A percentile compares a stretch with the other conserved stretches of the same genome.
phyloP scores from a whole-genome alignment of 1,140 invertebrate genomes.

The Bombyx mandarina region DNA sequence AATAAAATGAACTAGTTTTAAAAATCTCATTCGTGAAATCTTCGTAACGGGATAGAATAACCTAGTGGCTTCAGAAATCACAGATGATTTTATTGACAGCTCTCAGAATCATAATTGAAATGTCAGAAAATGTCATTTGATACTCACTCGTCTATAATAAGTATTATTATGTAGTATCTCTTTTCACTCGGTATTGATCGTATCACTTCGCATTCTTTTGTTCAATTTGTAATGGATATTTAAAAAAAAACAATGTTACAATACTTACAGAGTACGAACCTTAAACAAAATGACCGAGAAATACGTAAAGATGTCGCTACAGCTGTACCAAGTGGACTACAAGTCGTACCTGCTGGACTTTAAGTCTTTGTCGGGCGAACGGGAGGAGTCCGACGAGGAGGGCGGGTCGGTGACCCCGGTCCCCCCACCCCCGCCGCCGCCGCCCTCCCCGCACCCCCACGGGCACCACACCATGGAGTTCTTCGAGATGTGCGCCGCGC shows the following conservation, averaged over 20 bases:
- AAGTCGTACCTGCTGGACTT: slow-evolving; percentile 98
- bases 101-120: no score
- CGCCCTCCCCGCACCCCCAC: slow-evolving; percentile 35
- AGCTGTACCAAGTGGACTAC: slow-evolving; percentile 98
- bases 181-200: not conserved
- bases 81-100: no score
- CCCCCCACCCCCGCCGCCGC: slow-evolving; percentile 39
- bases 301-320: slow-evolving; percentile 97
- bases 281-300: slow-evolving; percentile 86
- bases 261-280: slow-evolving; percentile 83
- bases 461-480: slow-evolving; percentile 99
- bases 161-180: not conserved
- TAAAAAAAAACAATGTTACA: not conserved
- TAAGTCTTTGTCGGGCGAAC: slow-evolving; percentile 91
- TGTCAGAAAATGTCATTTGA: no score
- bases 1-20: no score
- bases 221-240: not conserved
- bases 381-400: slow-evolving; percentile 76
- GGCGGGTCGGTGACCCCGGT: slow-evolving; percentile 48
- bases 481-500: slow-evolving; percentile 99
- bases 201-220: not conserved
- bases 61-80: no score
- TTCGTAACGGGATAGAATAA: no score
- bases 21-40: no score
- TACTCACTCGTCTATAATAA: no score